Base-by-base conservation (phyloP, 1,140 invertebrate genomes). In the Rhynchophorus ferrugineus region DNA sequence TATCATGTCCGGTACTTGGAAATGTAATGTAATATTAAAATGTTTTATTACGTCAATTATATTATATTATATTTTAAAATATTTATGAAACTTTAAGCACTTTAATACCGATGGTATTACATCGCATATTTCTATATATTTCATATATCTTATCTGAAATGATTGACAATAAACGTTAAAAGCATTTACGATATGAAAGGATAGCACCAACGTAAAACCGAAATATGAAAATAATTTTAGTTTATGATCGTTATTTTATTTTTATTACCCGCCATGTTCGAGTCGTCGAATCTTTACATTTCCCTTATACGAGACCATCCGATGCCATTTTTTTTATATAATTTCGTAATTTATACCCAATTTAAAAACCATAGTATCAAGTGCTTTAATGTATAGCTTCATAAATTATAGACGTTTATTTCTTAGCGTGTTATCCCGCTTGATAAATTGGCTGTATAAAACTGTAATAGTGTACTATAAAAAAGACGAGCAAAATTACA, bases 311-410 rank as follows among this genome's bases (percentile, higher is more conserved):
- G 18, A 13, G 35, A 35, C 42, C 35, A 52, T 52, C 37, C 7
- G 49, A 52, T 39, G 43, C 49, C 49, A 38, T 45, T 52, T 52
- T n/a, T n/a, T 29, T 52, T 45, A 42, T 52, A 52, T 52, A 36
- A 52, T 52, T 45, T 39, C 35, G 43, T 45, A 37, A 52, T 52
- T 52, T 52, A 52, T 52, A 39, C 22, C n/a, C 36, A 41, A 52
- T 44, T 52, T 45, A 44, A 44, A 51, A 43, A 36, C 14, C 34
- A 37, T 21, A 20, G 24, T 17, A 16, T 49, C 16, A 42, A 42
- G 19, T 22, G 20, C 19, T 48, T 16, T 43, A 19, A 43, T 43
- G 19, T 43, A 11, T 14, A 6, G 5, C 13, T 22, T 21, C 7
- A 43, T 24, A 43, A 43, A 43, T 19, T n/a, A 19, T 8, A 14